A percentile compares a stretch with the other conserved stretches of the same genome.
Conservation (phyloP, 2,888 invertebrate genomes). For the Unio delphinus region DNA sequence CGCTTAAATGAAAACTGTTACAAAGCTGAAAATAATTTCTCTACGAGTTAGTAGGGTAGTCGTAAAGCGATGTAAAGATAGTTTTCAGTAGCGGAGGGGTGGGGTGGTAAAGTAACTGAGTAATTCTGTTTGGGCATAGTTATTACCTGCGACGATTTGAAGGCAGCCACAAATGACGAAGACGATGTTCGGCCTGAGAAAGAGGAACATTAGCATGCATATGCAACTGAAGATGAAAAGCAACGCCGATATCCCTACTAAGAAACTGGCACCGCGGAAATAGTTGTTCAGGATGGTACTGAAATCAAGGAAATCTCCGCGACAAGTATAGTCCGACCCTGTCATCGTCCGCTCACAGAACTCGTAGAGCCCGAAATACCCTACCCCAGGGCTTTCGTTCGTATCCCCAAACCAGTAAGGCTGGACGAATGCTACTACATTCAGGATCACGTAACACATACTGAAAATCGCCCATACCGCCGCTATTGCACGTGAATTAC, state of each 20-base stretch:
- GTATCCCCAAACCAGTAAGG: constrained; percentile 77
- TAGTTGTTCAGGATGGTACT: constrained; percentile 85
- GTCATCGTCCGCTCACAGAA: constrained; percentile 79
- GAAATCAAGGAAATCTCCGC: constrained; percentile 81
- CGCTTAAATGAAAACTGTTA: no score
- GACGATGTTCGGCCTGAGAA: constrained; percentile 91
- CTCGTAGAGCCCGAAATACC: constrained; percentile 93
- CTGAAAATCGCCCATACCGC: constrained; percentile 98
- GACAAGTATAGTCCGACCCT: constrained; percentile 79
- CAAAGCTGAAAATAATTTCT: no score
- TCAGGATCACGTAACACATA: constrained; percentile 96
- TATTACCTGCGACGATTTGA: constrained; percentile 81
- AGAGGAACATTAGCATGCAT: constrained; percentile 91
- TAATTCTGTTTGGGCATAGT: not conserved
- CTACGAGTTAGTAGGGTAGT: no score
- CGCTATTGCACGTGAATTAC: constrained; percentile 83
- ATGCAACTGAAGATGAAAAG: constrained; percentile 89
- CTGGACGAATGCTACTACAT: constrained; percentile 94
- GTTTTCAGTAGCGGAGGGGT: no score
- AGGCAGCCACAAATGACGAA: constrained; percentile 96
- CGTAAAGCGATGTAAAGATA: no score
- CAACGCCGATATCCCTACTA: constrained; percentile 86
- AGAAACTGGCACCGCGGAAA: constrained; percentile 88
- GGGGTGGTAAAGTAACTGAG: no score
- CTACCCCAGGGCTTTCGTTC: constrained; percentile 82